phyloP scores from a whole-genome alignment of 1,140 invertebrate genomes.

The Dendroctonus valens region DNA sequence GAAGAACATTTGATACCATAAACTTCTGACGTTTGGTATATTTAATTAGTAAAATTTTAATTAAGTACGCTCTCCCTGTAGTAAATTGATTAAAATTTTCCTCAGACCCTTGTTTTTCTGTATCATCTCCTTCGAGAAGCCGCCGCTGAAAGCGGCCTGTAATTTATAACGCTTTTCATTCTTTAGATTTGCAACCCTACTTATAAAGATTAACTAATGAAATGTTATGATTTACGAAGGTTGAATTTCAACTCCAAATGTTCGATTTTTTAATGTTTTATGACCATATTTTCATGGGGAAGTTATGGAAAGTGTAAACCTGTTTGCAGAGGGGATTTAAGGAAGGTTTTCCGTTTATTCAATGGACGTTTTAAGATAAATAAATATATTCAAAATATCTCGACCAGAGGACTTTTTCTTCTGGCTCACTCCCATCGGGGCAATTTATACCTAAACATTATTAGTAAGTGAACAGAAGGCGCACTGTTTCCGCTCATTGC shows the following conservation, averaged over 20 bases:
- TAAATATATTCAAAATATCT: no score
- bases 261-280: no score
- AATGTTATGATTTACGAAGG: slow-evolving; percentile 35
- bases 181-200: slow-evolving; percentile 40
- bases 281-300: background rate
- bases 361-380: no score
- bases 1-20: background rate
- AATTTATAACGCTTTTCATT: slow-evolving; percentile 39
- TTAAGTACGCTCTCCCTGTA: slow-evolving; percentile 25
- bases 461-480: no score
- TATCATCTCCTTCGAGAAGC: slow-evolving; percentile 26
- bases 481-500: no score
- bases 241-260: background rate
- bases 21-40: slow-evolving; percentile 25
- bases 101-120: slow-evolving; percentile 31
- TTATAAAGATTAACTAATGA: slow-evolving; percentile 41
- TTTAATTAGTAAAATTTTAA: slow-evolving; percentile 35
- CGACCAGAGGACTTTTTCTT: no score
- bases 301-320: no score
- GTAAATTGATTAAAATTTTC: slow-evolving; percentile 35
- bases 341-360: no score
- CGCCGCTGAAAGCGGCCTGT: slow-evolving; percentile 8
- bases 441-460: no score
- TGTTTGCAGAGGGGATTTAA: no score
- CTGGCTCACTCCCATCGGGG: no score